phyloP scores from a whole-genome alignment of 2,113 vertebrate genomes.

The Aix galericulata region DNA sequence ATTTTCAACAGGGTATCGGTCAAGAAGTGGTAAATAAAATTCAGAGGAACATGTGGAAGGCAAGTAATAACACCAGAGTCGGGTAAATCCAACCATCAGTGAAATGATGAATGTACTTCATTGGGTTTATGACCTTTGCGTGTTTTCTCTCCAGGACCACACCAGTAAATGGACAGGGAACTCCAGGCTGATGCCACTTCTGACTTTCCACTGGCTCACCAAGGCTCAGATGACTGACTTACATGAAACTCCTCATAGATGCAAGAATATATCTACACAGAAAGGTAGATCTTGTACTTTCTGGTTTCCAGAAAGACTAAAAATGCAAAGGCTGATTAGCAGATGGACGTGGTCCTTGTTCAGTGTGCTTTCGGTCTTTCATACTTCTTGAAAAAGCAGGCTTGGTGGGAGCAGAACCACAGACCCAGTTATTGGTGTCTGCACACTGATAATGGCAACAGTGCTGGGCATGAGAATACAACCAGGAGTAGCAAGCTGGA shows the following conservation, averaged over 20 bases:
- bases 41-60: neutral
- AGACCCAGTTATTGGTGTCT: neutral
- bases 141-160: neutral
- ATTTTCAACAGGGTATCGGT: neutral
- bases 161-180: neutral
- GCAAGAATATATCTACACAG: neutral
- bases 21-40: neutral
- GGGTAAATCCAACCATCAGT: neutral
- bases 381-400: neutral
- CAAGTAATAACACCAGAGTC: neutral
- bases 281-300: neutral
- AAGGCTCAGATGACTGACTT: neutral
- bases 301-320: neutral
- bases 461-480: neutral
- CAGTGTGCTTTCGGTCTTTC: neutral
- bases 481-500: neutral
- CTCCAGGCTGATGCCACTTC: neutral
- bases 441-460: neutral
- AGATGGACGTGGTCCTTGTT: neutral
- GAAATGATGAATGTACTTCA: neutral
- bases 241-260: neutral
- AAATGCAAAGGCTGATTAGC: neutral
- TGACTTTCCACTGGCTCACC: neutral
- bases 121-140: neutral
- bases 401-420: neutral